phyloP scores from a whole-genome alignment of 2,888 invertebrate genomes.

The Tanaodytes sp. region DNA sequence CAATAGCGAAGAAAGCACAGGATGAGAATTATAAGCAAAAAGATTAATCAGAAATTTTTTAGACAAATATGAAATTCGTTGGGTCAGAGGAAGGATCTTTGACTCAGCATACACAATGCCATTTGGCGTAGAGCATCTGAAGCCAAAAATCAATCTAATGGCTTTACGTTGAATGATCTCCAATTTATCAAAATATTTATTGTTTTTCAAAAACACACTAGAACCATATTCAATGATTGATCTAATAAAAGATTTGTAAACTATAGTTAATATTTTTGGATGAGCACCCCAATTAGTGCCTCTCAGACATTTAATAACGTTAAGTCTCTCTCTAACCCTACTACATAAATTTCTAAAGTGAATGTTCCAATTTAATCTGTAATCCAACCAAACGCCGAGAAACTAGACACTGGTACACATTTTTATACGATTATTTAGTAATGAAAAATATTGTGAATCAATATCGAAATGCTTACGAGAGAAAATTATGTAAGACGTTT shows the following conservation, averaged over 20 bases:
- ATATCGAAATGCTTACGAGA: not conserved
- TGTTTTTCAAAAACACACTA: not conserved
- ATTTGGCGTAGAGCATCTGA: constrained; percentile 3
- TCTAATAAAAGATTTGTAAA: constrained; percentile 4
- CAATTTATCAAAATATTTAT: not conserved
- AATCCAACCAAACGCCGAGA: constrained; percentile 1
- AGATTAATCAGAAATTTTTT: not conserved
- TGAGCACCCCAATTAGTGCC: constrained; percentile 10
- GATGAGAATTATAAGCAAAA: not conserved
- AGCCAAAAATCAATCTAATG: constrained; percentile 1
- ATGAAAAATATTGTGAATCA: not conserved
- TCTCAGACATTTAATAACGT: constrained; percentile 6
- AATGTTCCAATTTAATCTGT: constrained; percentile 1
- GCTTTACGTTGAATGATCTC: not conserved
- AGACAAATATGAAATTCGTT: constrained; percentile 6
- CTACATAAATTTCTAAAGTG: not conserved
- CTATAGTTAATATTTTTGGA: not conserved
- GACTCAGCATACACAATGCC: constrained; percentile 11
- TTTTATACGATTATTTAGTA: not conserved
- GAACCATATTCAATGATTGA: not conserved
- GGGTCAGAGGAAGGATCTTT: not conserved
- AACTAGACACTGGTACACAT: not conserved
- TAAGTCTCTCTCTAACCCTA: not conserved
- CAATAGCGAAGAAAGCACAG: not conserved
- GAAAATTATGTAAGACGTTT: not conserved